Evolutionary conservation across 2,797 vertebrate species (phyloP), one percentile per base, ranked within the genome.

Genomic region (Microcaecilia unicolor): DNA sequence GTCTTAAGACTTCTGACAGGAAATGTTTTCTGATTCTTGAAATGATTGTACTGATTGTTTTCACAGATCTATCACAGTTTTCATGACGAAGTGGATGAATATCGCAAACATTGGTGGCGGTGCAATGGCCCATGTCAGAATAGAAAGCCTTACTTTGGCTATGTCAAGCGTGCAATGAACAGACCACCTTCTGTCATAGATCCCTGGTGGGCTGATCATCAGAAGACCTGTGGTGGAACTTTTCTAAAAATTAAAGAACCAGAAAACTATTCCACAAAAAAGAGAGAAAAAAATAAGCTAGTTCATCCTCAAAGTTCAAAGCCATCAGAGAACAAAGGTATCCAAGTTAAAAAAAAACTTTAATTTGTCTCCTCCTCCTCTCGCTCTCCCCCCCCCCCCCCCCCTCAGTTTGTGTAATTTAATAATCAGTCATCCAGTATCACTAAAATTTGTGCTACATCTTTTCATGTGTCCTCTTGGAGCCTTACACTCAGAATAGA

Each of bases 91-190:
- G 84, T 99, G 1, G 85, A 96, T 8, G 61, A 77, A 13, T 98
- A 98, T 61, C 89, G 92, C 21, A 89, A 88, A 51, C 95, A 99
- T 64, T 99, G 96, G 96, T 99, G 96, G 95, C 81, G 81, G 4
- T 99, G 96, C 47, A 39, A 77, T 0, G 96, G 95, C 2, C 91
- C 93, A 1, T 99, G 96, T 51, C 91, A 68, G 42, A 64, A 28
- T 11, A 81, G 68, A n/a, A 80, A 43, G 5, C 95, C 95, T 0
- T 96, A 84, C 42, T 89, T 86, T 1, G 96, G 96, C 4, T 98
- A 83, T 0, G 90, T 98, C 48, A 97, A 96, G 40, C 84, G 96
- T 4, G 81, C 93, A 0, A 93, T 91, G 76, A 99, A 98, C 64
- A 74, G 95, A 36, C 85, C 91, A 1, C 96, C 96, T 1, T 96